Base-by-base conservation (phyloP, 2,888 invertebrate species). In the Andrena marginata region DNA sequence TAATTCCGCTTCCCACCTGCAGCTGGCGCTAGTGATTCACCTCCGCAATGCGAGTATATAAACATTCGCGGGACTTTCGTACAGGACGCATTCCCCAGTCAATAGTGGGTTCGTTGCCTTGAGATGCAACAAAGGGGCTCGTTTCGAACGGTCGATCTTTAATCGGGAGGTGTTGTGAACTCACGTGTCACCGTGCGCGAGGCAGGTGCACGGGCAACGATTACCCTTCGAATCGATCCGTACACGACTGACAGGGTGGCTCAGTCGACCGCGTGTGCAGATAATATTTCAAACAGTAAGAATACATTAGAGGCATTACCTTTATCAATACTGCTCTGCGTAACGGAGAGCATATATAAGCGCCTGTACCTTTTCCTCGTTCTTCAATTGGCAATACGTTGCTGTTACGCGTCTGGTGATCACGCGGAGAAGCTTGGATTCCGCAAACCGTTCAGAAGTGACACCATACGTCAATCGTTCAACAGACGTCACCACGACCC, bases 311-410 rank as follows among this genome's bases (percentile, higher is more conserved):
- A 51, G 16, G 23, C 42, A 49, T 75, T 60, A 69, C 70, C 49
- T 75, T 75, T 33, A 60, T 70, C 60, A 20, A 60, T 49, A 70
- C 33, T 23, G 23, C 10, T 51, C 60, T 33, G 69, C 35, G 68
- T 54, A 16, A 56, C 42, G 67, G 35, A n/a, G 23, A 10, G 29
- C 31, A 35, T 77, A 48, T 69, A 56, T 77, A 79, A 69, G 26
- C 60, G 35, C 33, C 56, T 69, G 33, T 48, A 29, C 26, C 54
- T 56, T 69, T 77, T 54, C 26, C 63, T 56, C 33, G 16, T 59
- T 70, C 64, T 13, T 31, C 78, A 64, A 70, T 77, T 70, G 20
- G 64, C 35, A 31, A 48, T n/a, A 68, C 62, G 26, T 16, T 59
- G 8, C 6, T 48, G 49, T n/a, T n/a, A n/a, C 13, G 13, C 60